Conservation (phyloP, 2,113 vertebrate genomes). For the Quiscalus mexicanus region DNA sequence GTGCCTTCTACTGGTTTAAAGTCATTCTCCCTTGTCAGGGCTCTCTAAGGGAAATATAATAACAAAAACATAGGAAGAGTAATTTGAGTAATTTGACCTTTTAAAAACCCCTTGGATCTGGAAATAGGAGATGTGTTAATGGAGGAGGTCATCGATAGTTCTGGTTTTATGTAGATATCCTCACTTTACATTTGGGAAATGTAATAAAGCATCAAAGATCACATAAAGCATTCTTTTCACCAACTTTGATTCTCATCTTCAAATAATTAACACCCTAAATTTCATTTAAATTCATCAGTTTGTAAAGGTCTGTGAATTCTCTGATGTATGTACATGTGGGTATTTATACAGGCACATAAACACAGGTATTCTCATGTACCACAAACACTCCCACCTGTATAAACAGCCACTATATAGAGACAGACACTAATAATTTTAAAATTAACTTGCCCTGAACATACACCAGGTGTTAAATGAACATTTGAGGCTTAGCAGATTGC, state of each 20-base stretch:
- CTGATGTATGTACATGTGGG: fast-evolving
- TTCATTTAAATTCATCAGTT: neutral
- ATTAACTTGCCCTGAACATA: neutral
- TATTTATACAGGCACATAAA: neutral
- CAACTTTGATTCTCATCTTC: fast-evolving
- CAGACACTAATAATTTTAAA: neutral
- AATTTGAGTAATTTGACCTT: neutral
- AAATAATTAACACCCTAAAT: neutral
- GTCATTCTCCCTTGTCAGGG: neutral
- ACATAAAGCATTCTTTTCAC: neutral
- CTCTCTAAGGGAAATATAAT: neutral
- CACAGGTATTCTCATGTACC: neutral
- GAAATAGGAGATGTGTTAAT: neutral
- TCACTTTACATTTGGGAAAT: neutral
- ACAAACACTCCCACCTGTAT: neutral
- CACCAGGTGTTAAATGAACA: slow-evolving; percentile 17
- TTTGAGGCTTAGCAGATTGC: slow-evolving; percentile 38
- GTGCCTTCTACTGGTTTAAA: neutral
- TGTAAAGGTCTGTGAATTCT: neutral
- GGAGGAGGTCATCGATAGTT: neutral
- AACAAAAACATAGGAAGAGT: neutral
- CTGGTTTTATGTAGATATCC: neutral
- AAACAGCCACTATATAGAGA: neutral
- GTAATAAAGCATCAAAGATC: neutral
- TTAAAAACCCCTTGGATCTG: neutral